These are phyloP conservation scores for Balanococcus diminutus DNA, from an alignment of 2,888 invertebrate genomes.

Conservation along the genomic window DNA sequence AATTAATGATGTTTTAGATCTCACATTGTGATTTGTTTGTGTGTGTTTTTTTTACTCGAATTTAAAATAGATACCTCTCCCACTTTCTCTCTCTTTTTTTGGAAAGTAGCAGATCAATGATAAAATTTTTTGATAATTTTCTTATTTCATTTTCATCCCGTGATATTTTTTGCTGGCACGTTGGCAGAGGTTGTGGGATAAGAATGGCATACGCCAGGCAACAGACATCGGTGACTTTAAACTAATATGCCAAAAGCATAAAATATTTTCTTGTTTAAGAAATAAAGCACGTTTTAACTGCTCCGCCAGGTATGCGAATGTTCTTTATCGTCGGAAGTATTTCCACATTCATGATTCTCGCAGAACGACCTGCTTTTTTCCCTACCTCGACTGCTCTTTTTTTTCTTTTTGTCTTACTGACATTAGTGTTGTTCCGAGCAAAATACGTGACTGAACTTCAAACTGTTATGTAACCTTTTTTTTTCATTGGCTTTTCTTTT, in stretches of 20 bases:
- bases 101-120: too few relatives aligned
- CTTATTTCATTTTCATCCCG: too few relatives aligned
- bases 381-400: background rate
- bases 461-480: slow-evolving; percentile 43
- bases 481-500: background rate
- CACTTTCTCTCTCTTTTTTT: too few relatives aligned
- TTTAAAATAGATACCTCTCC: too few relatives aligned
- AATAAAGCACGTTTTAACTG: slow-evolving; percentile 49
- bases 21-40: too few relatives aligned
- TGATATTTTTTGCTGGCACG: too few relatives aligned
- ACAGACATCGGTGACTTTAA: background rate
- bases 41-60: too few relatives aligned
- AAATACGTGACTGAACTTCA: slow-evolving; percentile 48
- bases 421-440: slow-evolving; percentile 49
- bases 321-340: slow-evolving; percentile 43
- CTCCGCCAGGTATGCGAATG: slow-evolving; percentile 40
- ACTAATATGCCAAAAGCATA: slow-evolving; percentile 45
- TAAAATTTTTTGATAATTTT: too few relatives aligned
- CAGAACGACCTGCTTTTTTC: slow-evolving; percentile 26
- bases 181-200: too few relatives aligned
- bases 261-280: slow-evolving; percentile 44
- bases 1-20: too few relatives aligned
- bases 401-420: slow-evolving; percentile 41
- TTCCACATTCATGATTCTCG: slow-evolving; percentile 47
- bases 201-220: background rate